Conservation (phyloP, 2,113 vertebrate species). For the Mustelus asterias region DNA sequence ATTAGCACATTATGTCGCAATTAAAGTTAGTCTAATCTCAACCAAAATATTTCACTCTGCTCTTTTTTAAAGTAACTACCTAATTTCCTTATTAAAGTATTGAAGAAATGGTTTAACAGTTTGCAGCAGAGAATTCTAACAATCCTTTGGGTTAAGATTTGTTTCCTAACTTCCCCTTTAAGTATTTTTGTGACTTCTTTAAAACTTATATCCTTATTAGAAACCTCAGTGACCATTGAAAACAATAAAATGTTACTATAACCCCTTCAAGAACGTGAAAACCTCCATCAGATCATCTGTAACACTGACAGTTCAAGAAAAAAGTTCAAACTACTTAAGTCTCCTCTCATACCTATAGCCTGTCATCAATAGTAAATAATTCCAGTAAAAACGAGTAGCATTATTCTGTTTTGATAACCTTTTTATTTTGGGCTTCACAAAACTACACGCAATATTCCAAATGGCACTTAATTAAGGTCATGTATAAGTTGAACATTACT, state of each 20-base stretch:
- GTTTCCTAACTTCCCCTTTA: background rate
- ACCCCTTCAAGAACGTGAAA: background rate
- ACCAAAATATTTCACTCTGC: background rate
- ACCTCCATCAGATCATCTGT: background rate
- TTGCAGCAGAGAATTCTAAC: background rate
- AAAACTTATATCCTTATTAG: background rate
- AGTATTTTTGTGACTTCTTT: background rate
- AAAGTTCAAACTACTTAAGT: background rate
- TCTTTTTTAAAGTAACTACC: background rate
- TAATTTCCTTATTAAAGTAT: background rate
- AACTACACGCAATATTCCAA: background rate
- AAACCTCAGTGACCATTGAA: background rate
- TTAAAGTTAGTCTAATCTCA: background rate
- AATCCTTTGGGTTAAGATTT: background rate
- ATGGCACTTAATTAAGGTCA: background rate
- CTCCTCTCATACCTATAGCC: background rate
- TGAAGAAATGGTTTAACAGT: background rate
- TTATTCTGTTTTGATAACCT: background rate
- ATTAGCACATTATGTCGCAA: background rate
- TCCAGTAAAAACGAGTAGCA: background rate
- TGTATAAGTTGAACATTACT: background rate
- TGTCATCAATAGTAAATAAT: background rate
- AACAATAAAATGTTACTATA: background rate
- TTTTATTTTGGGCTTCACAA: background rate
- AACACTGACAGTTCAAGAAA: background rate